phyloP scores from a whole-genome alignment of 2,888 invertebrate species.

The Drosophila lacicola region DNA sequence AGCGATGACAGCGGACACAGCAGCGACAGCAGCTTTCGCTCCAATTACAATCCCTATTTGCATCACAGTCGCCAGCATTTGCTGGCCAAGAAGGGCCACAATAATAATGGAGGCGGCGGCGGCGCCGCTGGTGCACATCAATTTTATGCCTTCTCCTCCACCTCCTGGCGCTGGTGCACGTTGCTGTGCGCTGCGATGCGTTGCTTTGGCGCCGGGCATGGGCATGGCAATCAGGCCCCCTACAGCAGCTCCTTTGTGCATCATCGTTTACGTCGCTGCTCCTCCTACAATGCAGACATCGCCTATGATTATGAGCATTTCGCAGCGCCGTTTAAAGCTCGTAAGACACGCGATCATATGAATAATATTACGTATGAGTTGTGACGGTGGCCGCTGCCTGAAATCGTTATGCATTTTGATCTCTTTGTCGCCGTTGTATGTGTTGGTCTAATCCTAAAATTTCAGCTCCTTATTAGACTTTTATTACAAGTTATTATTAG shows the following conservation, averaged over 20 bases:
- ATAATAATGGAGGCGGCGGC: slow-evolving; percentile 25
- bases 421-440: slow-evolving; percentile 71
- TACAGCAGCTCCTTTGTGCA: slow-evolving; percentile 81
- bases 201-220: slow-evolving; percentile 83
- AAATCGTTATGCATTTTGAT: slow-evolving; percentile 65
- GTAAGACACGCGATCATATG: slow-evolving; percentile 84
- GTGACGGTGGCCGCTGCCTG: slow-evolving; percentile 82
- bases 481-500: slow-evolving; percentile 70
- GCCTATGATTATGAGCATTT: slow-evolving; percentile 82
- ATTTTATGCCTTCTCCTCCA: slow-evolving; percentile 82
- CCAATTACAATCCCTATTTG: slow-evolving; percentile 83
- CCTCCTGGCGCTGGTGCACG: slow-evolving; percentile 84
- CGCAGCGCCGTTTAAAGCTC: slow-evolving; percentile 82
- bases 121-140: slow-evolving; percentile 62
- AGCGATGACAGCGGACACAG: slow-evolving; percentile 80
- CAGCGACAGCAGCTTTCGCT: slow-evolving; percentile 82
- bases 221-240: slow-evolving; percentile 71
- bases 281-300: slow-evolving; percentile 79
- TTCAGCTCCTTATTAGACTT: slow-evolving; percentile 66
- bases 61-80: slow-evolving; percentile 83
- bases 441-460: slow-evolving; percentile 53
- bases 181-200: slow-evolving; percentile 85
- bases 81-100: slow-evolving; percentile 73
- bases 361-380: slow-evolving; percentile 85
- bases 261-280: slow-evolving; percentile 78